Percentiles rank a stretch among this genome's conserved stretches.
Evolutionary conservation across 2,797 vertebrate species (phyloP).

Genomic region (Mormyrops attenuatus): DNA sequence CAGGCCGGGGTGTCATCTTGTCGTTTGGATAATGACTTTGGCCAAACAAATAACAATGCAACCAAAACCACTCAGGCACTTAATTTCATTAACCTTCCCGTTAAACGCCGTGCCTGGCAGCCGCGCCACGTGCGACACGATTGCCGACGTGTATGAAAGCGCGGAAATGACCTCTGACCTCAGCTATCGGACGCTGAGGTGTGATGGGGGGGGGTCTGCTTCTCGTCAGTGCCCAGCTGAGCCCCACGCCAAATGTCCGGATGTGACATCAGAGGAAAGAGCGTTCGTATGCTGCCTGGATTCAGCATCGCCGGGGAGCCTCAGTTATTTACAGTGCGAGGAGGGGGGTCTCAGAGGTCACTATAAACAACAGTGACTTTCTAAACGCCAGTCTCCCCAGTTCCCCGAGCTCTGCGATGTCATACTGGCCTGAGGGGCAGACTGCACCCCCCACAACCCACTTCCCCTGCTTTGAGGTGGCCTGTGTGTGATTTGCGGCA

Average conservation of each 20-base stretch:
- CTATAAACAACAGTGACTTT: neutral
- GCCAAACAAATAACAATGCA: neutral
- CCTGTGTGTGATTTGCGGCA: conserved; percentile 20
- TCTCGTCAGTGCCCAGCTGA: conserved; percentile 30
- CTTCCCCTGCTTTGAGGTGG: conserved; percentile 9
- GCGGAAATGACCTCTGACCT: conserved; percentile 19
- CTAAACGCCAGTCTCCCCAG: neutral
- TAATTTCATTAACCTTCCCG: neutral
- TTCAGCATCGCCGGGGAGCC: neutral
- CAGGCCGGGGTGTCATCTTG: neutral
- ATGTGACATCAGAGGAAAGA: conserved; percentile 5
- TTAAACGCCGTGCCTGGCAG: neutral
- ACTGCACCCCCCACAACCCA: neutral
- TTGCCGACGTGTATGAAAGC: neutral
- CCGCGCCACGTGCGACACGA: neutral
- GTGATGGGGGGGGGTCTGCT: conserved; percentile 21
- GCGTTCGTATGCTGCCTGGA: neutral
- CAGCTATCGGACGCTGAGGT: conserved; percentile 21
- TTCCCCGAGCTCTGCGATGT: neutral
- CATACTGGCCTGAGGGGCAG: neutral
- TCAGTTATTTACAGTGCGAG: neutral
- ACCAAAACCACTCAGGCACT: neutral
- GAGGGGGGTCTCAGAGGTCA: neutral
- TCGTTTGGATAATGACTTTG: neutral
- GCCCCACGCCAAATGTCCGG: neutral